Evolutionary conservation across 2,113 vertebrate genomes (phyloP).

Genomic region (Proteles cristata): DNA sequence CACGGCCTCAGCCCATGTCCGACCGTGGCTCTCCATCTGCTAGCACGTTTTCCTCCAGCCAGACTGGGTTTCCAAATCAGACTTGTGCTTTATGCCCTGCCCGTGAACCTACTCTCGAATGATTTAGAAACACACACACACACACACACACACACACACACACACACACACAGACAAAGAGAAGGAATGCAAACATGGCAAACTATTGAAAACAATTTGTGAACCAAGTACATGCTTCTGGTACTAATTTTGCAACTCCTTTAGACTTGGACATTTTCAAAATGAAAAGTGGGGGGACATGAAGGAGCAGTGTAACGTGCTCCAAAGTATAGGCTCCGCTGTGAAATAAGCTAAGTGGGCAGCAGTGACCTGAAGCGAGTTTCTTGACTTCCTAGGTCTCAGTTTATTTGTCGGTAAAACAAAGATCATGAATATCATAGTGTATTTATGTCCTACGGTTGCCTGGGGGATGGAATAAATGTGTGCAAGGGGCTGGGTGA

Average conservation of each 20-base stretch:
- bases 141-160: not conserved
- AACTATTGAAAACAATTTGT: not conserved
- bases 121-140: not conserved
- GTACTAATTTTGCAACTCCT: not conserved
- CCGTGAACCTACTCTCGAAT: not conserved
- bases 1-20: not conserved
- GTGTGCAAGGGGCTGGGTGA: not conserved
- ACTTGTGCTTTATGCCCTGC: not conserved
- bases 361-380: not conserved
- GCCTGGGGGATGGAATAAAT: not conserved
- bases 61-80: not conserved
- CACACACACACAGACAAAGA: not conserved
- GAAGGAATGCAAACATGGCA: not conserved
- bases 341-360: not conserved
- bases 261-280: not conserved
- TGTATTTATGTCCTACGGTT: not conserved
- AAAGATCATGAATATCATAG: not conserved
- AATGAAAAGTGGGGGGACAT: not conserved
- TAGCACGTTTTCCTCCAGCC: not conserved
- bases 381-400: not conserved
- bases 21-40: fast-evolving
- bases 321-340: not conserved
- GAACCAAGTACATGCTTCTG: not conserved
- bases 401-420: not conserved
- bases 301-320: not conserved